phyloP scores from a whole-genome alignment of 2,113 vertebrate genomes.

The Mugil cephalus region DNA sequence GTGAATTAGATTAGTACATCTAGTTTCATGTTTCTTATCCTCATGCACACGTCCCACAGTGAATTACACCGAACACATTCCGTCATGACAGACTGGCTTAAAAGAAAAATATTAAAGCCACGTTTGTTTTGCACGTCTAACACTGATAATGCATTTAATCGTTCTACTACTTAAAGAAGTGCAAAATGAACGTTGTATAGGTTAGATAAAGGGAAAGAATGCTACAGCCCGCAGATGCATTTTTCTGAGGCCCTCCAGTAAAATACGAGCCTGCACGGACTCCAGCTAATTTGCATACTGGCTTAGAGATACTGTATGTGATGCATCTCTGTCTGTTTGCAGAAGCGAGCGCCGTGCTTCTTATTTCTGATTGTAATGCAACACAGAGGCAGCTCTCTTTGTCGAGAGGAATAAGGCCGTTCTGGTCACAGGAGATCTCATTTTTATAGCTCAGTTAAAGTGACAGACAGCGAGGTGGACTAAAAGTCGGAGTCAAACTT shows the following conservation, averaged over 20 bases:
- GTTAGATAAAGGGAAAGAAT: conserved; percentile 8
- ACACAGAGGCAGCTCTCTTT: conserved; percentile 8
- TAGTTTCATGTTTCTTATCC: conserved; percentile 19
- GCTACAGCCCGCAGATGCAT: conserved; percentile 2
- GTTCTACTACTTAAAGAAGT: conserved; percentile 4
- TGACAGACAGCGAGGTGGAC: conserved; percentile 3
- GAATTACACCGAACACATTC: conserved; percentile 4
- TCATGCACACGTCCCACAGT: not conserved
- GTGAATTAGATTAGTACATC: conserved; percentile 20
- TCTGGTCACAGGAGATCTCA: conserved; percentile 28
- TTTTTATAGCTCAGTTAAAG: conserved; percentile 11
- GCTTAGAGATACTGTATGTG: conserved; percentile 12
- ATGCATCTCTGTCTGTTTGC: conserved; percentile 42
- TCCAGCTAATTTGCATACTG: conserved; percentile 40
- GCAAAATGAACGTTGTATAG: conserved; percentile 5
- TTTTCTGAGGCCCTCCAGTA: conserved; percentile 7
- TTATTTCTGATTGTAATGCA: conserved; percentile 13
- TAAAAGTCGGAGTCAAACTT: too few species aligned
- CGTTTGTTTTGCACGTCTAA: not conserved
- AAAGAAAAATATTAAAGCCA: not conserved
- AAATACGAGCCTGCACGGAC: conserved; percentile 24
- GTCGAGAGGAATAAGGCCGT: conserved; percentile 25
- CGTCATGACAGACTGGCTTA: not conserved
- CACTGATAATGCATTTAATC: not conserved
- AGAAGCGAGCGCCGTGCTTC: conserved; percentile 22